Evolutionary conservation across 2,113 vertebrate species (phyloP).

Genomic region (Brachyistius frenatus): DNA sequence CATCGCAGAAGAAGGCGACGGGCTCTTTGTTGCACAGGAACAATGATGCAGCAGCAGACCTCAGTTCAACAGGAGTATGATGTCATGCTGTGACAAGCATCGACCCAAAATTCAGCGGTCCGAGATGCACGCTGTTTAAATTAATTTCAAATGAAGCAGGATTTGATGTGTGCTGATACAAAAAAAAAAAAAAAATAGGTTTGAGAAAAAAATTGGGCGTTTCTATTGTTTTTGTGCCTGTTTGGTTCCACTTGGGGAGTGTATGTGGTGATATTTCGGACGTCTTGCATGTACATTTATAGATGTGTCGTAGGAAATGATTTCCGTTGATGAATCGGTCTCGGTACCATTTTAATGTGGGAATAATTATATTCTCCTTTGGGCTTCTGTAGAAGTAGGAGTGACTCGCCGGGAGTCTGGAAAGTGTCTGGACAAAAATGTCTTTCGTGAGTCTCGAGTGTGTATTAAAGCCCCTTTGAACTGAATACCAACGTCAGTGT

Average conservation of each 20-base stretch:
- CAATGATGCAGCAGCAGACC: constrained; percentile 49
- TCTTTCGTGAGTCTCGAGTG: constrained; percentile 57
- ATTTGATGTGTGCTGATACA: background rate
- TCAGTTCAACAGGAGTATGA: constrained; percentile 44
- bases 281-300: background rate
- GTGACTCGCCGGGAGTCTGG: constrained; percentile 41
- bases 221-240: background rate
- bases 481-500: constrained; percentile 38
- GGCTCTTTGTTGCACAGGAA: constrained; percentile 63
- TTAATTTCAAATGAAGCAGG: background rate
- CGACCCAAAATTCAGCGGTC: background rate
- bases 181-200: background rate
- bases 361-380: constrained; percentile 13
- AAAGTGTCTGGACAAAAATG: constrained; percentile 32
- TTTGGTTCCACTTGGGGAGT: background rate
- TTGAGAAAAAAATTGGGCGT: no score
- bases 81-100: constrained; percentile 58
- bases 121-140: background rate
- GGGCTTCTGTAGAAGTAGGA: background rate
- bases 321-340: background rate
- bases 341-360: background rate
- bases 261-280: background rate
- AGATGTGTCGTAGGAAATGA: background rate
- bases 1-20: constrained; percentile 37
- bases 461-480: constrained; percentile 44